Evolutionary conservation across 2,113 vertebrate genomes (phyloP).

Genomic region (Scomber japonicus): DNA sequence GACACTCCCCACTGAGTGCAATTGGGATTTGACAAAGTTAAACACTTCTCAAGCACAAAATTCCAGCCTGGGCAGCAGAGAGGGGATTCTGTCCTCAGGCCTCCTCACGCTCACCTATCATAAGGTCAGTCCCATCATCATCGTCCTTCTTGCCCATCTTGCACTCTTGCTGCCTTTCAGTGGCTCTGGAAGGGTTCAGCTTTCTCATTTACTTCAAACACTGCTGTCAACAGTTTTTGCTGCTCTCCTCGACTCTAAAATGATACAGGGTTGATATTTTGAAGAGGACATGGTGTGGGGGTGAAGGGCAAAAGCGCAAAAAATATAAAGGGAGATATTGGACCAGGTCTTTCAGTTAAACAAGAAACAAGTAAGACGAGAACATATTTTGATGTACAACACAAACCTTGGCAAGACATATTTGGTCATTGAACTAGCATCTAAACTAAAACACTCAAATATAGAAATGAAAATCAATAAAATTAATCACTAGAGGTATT

Average conservation of each 20-base stretch:
- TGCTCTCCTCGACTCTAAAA: slow-evolving; percentile 70
- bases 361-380: not conserved
- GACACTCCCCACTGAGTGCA: slow-evolving; percentile 82
- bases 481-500: not conserved
- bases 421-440: not conserved
- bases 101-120: slow-evolving; percentile 76
- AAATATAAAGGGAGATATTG: slow-evolving; percentile 25
- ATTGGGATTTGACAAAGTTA: slow-evolving; percentile 86
- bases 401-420: not conserved
- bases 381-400: slow-evolving; percentile 2
- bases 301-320: slow-evolving; percentile 50
- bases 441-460: not conserved
- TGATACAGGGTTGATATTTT: slow-evolving; percentile 56
- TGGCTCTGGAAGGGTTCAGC: slow-evolving; percentile 69
- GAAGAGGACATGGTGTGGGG: slow-evolving; percentile 43
- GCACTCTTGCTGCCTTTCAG: slow-evolving; percentile 66
- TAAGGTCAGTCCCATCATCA: slow-evolving; percentile 81
- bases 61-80: slow-evolving; percentile 85
- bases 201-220: slow-evolving; percentile 80
- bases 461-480: not conserved
- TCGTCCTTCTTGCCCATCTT: slow-evolving; percentile 63
- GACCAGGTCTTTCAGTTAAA: slow-evolving; percentile 30
- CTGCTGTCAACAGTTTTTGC: slow-evolving; percentile 81
- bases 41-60: slow-evolving; percentile 87
- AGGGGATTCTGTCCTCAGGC: slow-evolving; percentile 83